These are phyloP conservation scores for Rhodophaea formosa DNA, from an alignment of 2,888 invertebrate species.

Conservation along the genomic window DNA sequence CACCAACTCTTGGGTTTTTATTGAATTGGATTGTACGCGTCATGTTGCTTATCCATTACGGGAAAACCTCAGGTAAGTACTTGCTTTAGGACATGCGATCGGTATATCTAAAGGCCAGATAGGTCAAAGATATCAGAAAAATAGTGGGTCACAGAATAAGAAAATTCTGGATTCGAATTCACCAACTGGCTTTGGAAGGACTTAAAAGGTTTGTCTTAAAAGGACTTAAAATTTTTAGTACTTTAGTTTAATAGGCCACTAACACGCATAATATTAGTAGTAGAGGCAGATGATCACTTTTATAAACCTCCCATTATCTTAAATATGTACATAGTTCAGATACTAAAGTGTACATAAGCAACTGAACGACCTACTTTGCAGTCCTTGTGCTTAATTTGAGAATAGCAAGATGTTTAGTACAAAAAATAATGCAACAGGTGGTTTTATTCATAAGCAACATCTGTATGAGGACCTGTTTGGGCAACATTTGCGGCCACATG, in stretches of 20 bases:
- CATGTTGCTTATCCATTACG: not conserved
- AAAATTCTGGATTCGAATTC: too few relatives aligned
- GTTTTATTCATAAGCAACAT: conserved; percentile 36
- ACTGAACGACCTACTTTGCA: conserved; percentile 49
- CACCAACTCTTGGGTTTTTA: conserved; percentile 2
- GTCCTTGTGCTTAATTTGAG: conserved; percentile 59
- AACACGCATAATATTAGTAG: too few relatives aligned
- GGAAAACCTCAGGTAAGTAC: not conserved
- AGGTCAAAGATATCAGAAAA: too few relatives aligned
- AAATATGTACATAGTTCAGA: conserved; percentile 2
- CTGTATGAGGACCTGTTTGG: conserved; percentile 44
- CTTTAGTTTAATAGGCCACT: too few relatives aligned
- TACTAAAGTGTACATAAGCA: conserved; percentile 35
- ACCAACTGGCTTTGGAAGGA: too few relatives aligned
- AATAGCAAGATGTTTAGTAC: conserved; percentile 38
- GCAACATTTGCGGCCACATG: conserved; percentile 5
- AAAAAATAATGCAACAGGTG: conserved; percentile 45
- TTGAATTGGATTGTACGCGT: not conserved
- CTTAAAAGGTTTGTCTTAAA: too few relatives aligned
- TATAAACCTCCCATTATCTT: not conserved
- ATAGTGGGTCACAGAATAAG: too few relatives aligned
- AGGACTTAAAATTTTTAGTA: too few relatives aligned
- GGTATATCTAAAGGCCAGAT: too few relatives aligned
- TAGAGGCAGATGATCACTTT: too few relatives aligned
- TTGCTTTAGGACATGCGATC: too few relatives aligned